Conservation (phyloP, 2,888 invertebrate species). For the Tineola bisselliella region DNA sequence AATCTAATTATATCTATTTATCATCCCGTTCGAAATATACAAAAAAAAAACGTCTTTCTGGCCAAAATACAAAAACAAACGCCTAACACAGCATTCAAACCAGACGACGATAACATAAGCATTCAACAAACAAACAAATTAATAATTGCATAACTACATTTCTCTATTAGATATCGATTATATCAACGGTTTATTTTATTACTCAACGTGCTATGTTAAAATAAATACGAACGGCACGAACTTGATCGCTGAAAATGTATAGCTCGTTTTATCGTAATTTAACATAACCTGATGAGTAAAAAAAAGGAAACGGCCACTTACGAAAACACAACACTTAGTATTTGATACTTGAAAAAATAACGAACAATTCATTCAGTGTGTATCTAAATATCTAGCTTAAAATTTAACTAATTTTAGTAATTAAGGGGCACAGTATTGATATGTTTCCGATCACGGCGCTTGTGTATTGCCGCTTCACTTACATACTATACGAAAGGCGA, state of each 20-base stretch:
- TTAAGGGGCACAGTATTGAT: constrained; percentile 83
- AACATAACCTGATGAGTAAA: too few species aligned
- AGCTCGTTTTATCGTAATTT: too few species aligned
- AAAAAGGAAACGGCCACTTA: constrained; percentile 20
- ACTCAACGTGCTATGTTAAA: too few species aligned
- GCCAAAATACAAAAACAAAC: constrained; percentile 18
- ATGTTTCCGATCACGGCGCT: constrained; percentile 80
- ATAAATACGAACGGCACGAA: too few species aligned
- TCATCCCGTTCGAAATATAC: constrained; percentile 52
- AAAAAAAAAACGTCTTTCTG: constrained; percentile 27
- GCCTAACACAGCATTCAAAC: constrained; percentile 64
- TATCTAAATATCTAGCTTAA: constrained; percentile 57
- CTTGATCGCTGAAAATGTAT: too few species aligned
- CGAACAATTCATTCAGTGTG: constrained; percentile 59
- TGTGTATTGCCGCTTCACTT: constrained; percentile 69
- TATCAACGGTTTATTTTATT: too few species aligned
- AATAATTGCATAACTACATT: too few species aligned
- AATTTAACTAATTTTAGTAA: constrained; percentile 61
- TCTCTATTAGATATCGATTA: too few species aligned
- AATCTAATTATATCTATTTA: constrained; percentile 58
- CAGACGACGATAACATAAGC: constrained; percentile 62
- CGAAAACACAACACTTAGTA: constrained; percentile 56
- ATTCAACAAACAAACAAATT: constrained; percentile 26
- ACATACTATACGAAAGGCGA: constrained; percentile 64
- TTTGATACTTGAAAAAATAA: constrained; percentile 62